These are phyloP conservation scores for Aramus guarauna DNA, from an alignment of 2,113 vertebrate genomes.

Conservation along the genomic window DNA sequence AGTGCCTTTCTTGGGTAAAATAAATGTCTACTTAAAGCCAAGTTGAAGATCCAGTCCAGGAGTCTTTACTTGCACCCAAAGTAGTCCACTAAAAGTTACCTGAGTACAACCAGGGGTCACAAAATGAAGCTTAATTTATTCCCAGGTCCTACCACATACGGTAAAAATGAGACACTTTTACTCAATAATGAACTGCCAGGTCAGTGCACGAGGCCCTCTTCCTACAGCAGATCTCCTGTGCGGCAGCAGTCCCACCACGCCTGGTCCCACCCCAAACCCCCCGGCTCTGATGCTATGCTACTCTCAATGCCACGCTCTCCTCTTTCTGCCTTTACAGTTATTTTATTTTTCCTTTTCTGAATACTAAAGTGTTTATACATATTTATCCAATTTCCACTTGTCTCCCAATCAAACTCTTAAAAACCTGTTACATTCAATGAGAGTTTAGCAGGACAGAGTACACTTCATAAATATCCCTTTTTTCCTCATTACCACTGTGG, in stretches of 20 bases:
- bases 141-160: accelerated
- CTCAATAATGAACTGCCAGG: accelerated
- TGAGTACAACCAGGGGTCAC: not conserved
- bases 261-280: not conserved
- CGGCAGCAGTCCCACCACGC: accelerated
- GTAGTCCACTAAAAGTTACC: not conserved
- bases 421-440: not conserved
- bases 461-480: accelerated
- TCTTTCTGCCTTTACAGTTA: not conserved
- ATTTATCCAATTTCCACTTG: not conserved
- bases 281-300: accelerated
- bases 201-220: accelerated
- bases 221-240: not conserved
- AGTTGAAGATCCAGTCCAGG: not conserved
- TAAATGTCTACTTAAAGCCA: not conserved
- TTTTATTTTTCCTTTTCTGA: not conserved
- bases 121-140: not conserved
- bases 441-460: not conserved
- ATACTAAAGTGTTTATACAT: no score
- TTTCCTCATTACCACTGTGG: not conserved
- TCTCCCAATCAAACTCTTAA: not conserved
- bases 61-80: not conserved
- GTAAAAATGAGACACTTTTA: not conserved
- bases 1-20: not conserved
- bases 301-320: accelerated